A percentile compares a stretch with the other conserved stretches of the same genome.
phyloP scores from a whole-genome alignment of 2,113 vertebrate genomes.

The Centropus bengalensis region DNA sequence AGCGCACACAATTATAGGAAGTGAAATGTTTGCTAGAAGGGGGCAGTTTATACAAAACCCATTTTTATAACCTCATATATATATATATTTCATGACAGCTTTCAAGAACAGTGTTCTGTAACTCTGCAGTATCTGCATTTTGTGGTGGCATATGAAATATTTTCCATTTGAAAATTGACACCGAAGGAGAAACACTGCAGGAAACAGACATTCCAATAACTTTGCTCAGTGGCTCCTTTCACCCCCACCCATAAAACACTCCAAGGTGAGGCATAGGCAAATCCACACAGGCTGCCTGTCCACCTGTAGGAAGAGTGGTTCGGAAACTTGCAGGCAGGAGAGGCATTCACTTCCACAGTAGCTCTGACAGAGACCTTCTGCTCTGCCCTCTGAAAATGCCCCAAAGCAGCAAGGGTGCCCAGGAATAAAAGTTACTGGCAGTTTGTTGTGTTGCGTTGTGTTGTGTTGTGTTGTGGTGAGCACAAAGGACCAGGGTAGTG shows the following conservation, averaged over 20 bases:
- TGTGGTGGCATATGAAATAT: not conserved
- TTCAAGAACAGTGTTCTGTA: not conserved
- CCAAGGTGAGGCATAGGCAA: not conserved
- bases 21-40: constrained; percentile 50
- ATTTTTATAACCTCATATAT: constrained; percentile 62
- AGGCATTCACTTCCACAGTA: accelerated
- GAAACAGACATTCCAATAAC: not conserved
- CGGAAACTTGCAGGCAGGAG: not conserved
- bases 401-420: not conserved
- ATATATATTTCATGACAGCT: constrained; percentile 21
- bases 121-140: not conserved
- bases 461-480: no score
- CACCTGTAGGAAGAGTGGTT: not conserved
- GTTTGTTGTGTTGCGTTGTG: no score
- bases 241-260: not conserved
- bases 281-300: not conserved
- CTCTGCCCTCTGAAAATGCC: not conserved
- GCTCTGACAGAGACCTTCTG: not conserved
- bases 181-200: not conserved
- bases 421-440: not conserved
- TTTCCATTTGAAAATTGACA: not conserved
- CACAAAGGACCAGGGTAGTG: accelerated
- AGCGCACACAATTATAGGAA: constrained; percentile 66
- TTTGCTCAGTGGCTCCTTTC: not conserved
- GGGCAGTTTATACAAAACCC: constrained; percentile 60